Percentiles rank a stretch among this genome's conserved stretches.
phyloP scores from a whole-genome alignment of 2,797 vertebrate genomes.

The Pelodytes ibericus region DNA sequence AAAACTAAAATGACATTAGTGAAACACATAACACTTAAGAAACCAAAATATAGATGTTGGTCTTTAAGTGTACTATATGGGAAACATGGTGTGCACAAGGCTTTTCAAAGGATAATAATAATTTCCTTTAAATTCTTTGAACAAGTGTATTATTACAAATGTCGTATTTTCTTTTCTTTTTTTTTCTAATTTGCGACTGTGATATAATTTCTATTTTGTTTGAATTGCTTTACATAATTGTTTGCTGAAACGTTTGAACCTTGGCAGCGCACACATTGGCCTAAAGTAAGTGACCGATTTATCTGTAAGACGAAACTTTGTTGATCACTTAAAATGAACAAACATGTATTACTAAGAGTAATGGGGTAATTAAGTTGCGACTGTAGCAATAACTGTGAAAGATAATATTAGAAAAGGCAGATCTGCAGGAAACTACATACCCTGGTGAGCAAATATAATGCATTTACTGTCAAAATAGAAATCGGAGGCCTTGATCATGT shows the following conservation, averaged over 20 bases:
- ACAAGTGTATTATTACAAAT: no score
- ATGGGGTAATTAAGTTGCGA: conserved; percentile 30
- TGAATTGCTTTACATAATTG: background rate
- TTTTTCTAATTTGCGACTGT: no score
- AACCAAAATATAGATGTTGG: no score
- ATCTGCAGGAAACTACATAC: conserved; percentile 29
- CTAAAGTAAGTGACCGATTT: background rate
- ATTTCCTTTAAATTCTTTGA: no score
- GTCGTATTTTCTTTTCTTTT: no score
- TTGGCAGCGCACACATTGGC: background rate
- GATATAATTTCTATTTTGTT: no score
- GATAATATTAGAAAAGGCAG: conserved; percentile 28
- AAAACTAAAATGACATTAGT: no score
- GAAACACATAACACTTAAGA: no score
- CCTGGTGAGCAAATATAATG: conserved; percentile 44
- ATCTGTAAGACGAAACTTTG: conserved; percentile 36
- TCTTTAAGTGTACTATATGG: no score
- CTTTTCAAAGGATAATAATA: no score
- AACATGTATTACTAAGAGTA: conserved; percentile 29
- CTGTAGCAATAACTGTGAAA: conserved; percentile 40
- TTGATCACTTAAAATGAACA: conserved; percentile 32
- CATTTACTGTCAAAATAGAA: conserved; percentile 43
- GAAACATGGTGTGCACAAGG: no score
- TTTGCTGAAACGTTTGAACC: background rate
- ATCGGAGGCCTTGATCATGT: conserved; percentile 17